These are phyloP conservation scores for Coelinius sp. DNA, from an alignment of 2,888 invertebrate species.

Conservation along the genomic window DNA sequence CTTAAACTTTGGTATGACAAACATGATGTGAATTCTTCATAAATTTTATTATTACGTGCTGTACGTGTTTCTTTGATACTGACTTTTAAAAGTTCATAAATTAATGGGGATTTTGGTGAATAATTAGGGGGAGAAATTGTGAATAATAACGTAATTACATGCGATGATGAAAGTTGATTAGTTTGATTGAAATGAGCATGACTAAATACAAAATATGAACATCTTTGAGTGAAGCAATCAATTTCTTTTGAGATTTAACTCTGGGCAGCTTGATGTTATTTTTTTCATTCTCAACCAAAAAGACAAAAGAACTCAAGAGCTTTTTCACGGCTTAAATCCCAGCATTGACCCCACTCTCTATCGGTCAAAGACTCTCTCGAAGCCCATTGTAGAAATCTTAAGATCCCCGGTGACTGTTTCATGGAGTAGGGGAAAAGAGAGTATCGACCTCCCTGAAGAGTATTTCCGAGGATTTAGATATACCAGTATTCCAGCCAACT, in stretches of 20 bases:
- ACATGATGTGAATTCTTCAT: conserved; percentile 46
- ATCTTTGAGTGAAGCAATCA: not conserved
- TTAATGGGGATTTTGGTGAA: conserved; percentile 26
- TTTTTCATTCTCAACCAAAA: not conserved
- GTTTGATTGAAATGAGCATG: not conserved
- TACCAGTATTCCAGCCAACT: conserved; percentile 28
- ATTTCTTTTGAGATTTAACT: not conserved
- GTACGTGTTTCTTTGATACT: not conserved
- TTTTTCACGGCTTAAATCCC: not conserved
- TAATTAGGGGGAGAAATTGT: not conserved
- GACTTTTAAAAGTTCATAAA: conserved; percentile 34
- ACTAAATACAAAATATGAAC: no score
- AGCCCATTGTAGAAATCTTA: not conserved
- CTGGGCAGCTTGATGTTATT: not conserved
- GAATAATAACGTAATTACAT: not conserved
- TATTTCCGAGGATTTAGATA: conserved; percentile 48
- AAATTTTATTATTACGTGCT: conserved; percentile 40
- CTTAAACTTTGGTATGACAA: conserved; percentile 37
- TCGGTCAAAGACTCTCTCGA: conserved; percentile 9
- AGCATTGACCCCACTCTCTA: conserved; percentile 7
- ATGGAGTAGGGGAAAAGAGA: not conserved
- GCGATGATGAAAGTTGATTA: not conserved
- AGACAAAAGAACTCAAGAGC: not conserved
- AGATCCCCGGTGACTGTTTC: conserved; percentile 5
- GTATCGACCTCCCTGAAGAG: conserved; percentile 40